These are phyloP conservation scores for Aphelocoma coerulescens DNA, from an alignment of 2,113 vertebrate genomes.

Conservation along the genomic window DNA sequence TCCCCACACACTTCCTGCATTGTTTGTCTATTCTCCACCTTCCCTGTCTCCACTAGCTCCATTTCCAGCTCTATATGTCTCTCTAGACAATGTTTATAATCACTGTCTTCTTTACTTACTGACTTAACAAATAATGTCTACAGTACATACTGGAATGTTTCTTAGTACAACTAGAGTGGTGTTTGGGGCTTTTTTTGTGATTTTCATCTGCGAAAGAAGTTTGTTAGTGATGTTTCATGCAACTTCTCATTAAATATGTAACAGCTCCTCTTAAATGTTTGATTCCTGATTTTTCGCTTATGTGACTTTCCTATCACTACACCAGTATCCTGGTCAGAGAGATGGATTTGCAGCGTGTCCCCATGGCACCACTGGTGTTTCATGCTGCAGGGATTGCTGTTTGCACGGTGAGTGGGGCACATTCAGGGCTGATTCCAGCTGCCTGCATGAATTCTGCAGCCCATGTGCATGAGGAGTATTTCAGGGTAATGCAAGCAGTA, in stretches of 20 bases:
- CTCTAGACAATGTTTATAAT: background rate
- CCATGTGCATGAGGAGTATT: background rate
- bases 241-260: background rate
- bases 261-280: background rate
- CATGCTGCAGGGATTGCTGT: background rate
- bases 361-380: background rate
- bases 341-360: background rate
- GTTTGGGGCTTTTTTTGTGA: background rate
- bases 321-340: background rate
- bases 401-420: fast-evolving
- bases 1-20: background rate
- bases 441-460: background rate
- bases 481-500: background rate
- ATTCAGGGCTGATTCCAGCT: background rate
- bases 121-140: background rate
- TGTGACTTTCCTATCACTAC: background rate
- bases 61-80: background rate
- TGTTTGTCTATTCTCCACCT: background rate
- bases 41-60: background rate
- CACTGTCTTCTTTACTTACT: background rate
- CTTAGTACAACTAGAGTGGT: background rate
- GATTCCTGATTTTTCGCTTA: background rate
- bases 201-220: background rate
- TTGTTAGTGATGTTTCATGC: background rate
- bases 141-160: background rate